Evolutionary conservation across 1,140 invertebrate species (phyloP).

Genomic region (Mycetomoellerius zeteki): DNA sequence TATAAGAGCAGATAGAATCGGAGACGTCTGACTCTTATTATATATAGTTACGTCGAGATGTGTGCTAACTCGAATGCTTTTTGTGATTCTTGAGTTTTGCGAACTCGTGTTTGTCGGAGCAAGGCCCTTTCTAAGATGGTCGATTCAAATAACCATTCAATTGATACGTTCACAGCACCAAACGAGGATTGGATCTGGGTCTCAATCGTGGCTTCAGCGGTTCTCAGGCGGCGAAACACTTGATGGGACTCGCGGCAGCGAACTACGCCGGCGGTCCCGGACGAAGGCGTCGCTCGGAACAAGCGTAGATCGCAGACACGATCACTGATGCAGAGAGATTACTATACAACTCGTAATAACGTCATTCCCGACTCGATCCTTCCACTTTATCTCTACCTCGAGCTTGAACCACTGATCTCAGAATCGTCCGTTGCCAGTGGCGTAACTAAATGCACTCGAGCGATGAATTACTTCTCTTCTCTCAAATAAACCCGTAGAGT

Average conservation of each 20-base stretch:
- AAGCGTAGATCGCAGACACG: constrained; percentile 73
- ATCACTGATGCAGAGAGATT: constrained; percentile 38
- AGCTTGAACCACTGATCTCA: constrained; percentile 35
- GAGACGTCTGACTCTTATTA: constrained; percentile 5
- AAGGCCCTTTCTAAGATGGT: background rate
- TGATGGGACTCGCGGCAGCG: constrained; percentile 95
- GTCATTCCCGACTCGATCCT: constrained; percentile 43
- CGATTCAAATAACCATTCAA: background rate
- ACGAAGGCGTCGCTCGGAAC: constrained; percentile 91
- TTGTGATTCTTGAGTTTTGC: background rate
- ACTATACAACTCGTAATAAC: constrained; percentile 51
- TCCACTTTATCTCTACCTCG: constrained; percentile 47
- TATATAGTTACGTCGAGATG: background rate
- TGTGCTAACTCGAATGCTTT: background rate
- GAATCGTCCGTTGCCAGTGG: constrained; percentile 52
- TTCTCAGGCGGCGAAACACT: constrained; percentile 95
- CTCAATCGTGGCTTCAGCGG: constrained; percentile 95
- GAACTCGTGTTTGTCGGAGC: background rate
- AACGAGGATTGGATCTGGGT: constrained; percentile 93
- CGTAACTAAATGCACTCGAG: constrained; percentile 18
- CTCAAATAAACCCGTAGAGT: constrained; percentile 9
- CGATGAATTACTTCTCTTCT: background rate
- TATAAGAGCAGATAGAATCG: constrained; percentile 2
- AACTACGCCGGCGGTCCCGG: constrained; percentile 95
- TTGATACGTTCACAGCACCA: constrained; percentile 88